Base-by-base conservation (phyloP, 2,888 invertebrate genomes). In the Dioctria linearis region DNA sequence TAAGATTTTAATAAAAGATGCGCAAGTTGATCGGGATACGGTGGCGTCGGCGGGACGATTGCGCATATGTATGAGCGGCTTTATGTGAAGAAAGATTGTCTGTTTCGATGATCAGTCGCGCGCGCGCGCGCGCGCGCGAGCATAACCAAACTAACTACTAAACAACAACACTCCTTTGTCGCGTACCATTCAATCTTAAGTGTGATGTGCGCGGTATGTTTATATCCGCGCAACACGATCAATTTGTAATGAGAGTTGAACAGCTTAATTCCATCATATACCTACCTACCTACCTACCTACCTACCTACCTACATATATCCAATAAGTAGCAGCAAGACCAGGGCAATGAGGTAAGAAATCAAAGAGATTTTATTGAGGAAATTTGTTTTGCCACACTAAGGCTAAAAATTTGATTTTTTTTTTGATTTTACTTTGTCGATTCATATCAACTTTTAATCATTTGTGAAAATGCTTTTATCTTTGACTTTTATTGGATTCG, bases 291-390 rank as follows among this genome's bases (percentile, higher is more conserved):
- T 9, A 49, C 49, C 49, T 49, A 9, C 49, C 49, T 6, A 49
- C 49, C 5, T 9, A 6, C 9, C 5, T 49, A 9, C 49, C 5
- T 6, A 49, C n/a, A n/a, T n/a, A n/a, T n/a, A n/a, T n/a, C n/a
- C n/a, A n/a, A n/a, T 6, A 11, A 9, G 6, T 51, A 51, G 8
- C 51, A 6, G 51, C 11, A 9, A 11, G 8, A 51, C 2, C 51
- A 2, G 51, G 6, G 8, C 51, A 11, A 11, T 6, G 57, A 11
- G 11, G 57, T 57, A 13, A 13, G 57, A 57, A 57, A 57, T 57
- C 57, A 57, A 57, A 57, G 57, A 57, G 57, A 57, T 57, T 57
- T 57, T 57, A 57, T 57, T 57, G 57, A 57, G 57, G 57, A 57
- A 57, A 57, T 57, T 13, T 57, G 57, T 11, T 57, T 13, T 13